Conservation (phyloP, 1,140 invertebrate genomes). For the Drosophila virilis region DNA sequence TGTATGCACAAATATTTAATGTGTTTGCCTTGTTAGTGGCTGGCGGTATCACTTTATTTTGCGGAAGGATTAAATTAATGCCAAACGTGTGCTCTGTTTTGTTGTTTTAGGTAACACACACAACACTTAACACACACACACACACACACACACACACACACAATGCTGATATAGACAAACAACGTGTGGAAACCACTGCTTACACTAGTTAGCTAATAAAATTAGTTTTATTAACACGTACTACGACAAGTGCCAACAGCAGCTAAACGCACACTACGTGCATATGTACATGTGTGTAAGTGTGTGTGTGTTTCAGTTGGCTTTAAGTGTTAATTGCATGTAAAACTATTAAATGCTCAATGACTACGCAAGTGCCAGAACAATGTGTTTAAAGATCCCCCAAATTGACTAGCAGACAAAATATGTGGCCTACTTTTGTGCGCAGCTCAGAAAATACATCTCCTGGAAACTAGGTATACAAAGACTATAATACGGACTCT, state of each 20-base stretch:
- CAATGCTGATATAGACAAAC: slow-evolving; percentile 62
- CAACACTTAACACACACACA: slow-evolving; percentile 23
- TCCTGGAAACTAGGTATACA: background rate
- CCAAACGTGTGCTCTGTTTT: slow-evolving; percentile 67
- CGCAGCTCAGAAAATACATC: background rate
- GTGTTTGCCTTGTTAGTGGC: slow-evolving; percentile 83
- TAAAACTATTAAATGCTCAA: slow-evolving; percentile 67
- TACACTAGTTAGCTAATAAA: slow-evolving; percentile 80
- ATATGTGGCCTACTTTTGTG: slow-evolving; percentile 53
- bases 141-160: slow-evolving; percentile 34
- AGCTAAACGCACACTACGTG: slow-evolving; percentile 39
- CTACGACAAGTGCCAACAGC: slow-evolving; percentile 59
- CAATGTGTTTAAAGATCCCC: slow-evolving; percentile 11
- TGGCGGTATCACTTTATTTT: slow-evolving; percentile 83
- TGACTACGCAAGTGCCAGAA: slow-evolving; percentile 10
- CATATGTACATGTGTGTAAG: slow-evolving; percentile 13
- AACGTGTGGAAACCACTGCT: slow-evolving; percentile 77
- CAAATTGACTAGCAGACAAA: background rate
- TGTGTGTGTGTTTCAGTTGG: slow-evolving; percentile 28
- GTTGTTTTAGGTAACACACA: slow-evolving; percentile 72
- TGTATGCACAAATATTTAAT: slow-evolving; percentile 79
- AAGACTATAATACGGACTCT: too few relatives aligned
- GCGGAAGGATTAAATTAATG: slow-evolving; percentile 84
- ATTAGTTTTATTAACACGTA: slow-evolving; percentile 83
- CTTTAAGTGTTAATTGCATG: slow-evolving; percentile 75